Percentiles rank a stretch among this genome's conserved stretches.
Evolutionary conservation across 2,888 invertebrate genomes (phyloP).

Genomic region (Boloria selene): DNA sequence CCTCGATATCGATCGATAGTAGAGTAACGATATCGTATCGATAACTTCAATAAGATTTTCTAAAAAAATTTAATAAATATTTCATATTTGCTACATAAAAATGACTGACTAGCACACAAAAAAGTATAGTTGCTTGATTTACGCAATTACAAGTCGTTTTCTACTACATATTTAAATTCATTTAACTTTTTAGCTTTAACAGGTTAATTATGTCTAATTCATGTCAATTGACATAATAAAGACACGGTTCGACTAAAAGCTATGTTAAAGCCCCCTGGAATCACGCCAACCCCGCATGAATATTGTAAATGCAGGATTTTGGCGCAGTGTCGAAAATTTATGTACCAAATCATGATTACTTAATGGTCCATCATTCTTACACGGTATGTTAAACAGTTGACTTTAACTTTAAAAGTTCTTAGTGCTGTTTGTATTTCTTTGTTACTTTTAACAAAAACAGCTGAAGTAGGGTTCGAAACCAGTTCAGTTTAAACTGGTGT

Average conservation of each 20-base stretch:
- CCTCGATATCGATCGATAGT: no score
- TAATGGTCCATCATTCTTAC: conserved; percentile 35
- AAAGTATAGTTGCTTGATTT: no score
- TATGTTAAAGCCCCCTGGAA: conserved; percentile 21
- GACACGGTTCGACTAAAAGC: conserved; percentile 26
- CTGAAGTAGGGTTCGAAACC: no score
- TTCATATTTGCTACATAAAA: no score
- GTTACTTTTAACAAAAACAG: neutral
- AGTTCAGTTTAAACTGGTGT: no score
- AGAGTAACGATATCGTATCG: no score
- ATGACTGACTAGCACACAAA: no score
- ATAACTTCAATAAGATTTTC: no score
- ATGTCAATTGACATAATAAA: conserved; percentile 10
- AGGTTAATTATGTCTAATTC: neutral
- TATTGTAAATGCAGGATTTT: conserved; percentile 38
- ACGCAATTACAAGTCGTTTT: no score
- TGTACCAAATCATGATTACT: conserved; percentile 37
- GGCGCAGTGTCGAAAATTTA: conserved; percentile 39
- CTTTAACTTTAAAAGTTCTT: conserved; percentile 6
- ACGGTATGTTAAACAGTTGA: conserved; percentile 19
- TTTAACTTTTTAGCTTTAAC: no score
- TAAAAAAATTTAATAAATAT: no score
- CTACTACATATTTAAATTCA: no score
- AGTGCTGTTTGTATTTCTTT: neutral
- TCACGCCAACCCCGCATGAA: conserved; percentile 33